Percentiles rank a stretch among this genome's conserved stretches.
These are phyloP conservation scores for Drosophila parabipectinata DNA, from an alignment of 1,140 invertebrate genomes.

Conservation along the genomic window DNA sequence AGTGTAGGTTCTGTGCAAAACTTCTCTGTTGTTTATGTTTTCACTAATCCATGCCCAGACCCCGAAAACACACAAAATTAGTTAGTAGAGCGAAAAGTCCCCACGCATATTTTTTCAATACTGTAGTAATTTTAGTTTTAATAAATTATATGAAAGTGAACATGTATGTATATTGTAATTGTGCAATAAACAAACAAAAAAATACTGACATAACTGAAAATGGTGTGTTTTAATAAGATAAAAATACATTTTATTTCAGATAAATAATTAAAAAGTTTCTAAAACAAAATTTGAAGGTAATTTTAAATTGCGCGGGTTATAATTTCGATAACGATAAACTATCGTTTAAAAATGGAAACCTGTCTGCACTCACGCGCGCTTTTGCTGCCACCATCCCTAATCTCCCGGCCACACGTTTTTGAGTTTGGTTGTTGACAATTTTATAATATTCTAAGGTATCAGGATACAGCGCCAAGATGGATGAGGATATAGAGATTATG, in stretches of 20 bases:
- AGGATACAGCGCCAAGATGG: conserved; percentile 21
- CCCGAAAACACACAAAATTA: conserved; percentile 31
- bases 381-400: background rate
- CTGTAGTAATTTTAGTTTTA: conserved; percentile 69
- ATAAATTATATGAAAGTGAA: conserved; percentile 81
- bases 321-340: background rate
- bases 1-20: conserved; percentile 50
- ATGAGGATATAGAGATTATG: conserved; percentile 45
- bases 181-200: conserved; percentile 80
- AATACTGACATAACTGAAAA: conserved; percentile 74
- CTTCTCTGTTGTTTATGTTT: conserved; percentile 73
- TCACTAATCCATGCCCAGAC: conserved; percentile 51
- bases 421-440: background rate
- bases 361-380: background rate
- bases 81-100: conserved; percentile 39
- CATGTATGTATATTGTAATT: conserved; percentile 83
- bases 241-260: no score
- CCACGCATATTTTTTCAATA: conserved; percentile 73
- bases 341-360: background rate
- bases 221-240: background rate
- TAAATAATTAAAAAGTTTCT: no score
- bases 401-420: background rate
- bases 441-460: background rate
- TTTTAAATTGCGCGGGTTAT: background rate
- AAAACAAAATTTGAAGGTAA: background rate